Base-by-base conservation (phyloP, 2,113 vertebrate species). In the Cariama cristata region DNA sequence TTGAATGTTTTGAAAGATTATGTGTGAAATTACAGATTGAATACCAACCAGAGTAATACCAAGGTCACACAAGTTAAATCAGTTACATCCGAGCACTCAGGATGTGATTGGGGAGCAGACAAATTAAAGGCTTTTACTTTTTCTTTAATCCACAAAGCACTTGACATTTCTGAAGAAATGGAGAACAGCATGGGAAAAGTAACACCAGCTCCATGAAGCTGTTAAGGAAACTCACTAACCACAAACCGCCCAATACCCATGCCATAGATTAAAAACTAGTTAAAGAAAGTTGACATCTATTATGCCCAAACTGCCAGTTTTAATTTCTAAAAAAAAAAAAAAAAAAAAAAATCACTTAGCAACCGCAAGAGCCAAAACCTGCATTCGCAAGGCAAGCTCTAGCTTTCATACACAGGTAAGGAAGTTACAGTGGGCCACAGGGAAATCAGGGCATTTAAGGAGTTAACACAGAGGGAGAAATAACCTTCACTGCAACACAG, bases 1-100 rank as follows among this genome's bases (percentile, higher is more conserved):
- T 64, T 69, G 71, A 97, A 96, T 95, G 71, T 89, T 76, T 96
- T 95, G 73, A 97, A 95, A 96, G 50, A 89, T 91, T 97, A 90
- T 63, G 83, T 92, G 91, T 95, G 92, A 95, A 91, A 94, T 67
- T 96, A 55, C 45, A 83, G 49, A 64, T 27, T 76, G 50, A 88
- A 81, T 87, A 98, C 55, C 80, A 83, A 81, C 47, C 77, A 76
- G 38, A 94, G 62, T 64, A 93, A 97, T 53, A 88, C 19, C 67
- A 90, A 79, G 79, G 94, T 94, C 67, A 95, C 0, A 0, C 26
- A 94, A 95, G 82, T 84, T 87, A 96, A 95, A 72, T 81, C 55
- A 77, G 74, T 58, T 92, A 92, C 56, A 94, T 80, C 28, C 82
- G 32, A 90, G 49, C 33, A 94, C 71, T 71, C 72, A 40, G 86